Evolutionary conservation across 2,113 vertebrate genomes (phyloP).

Genomic region (Mastomys natalensis): DNA sequence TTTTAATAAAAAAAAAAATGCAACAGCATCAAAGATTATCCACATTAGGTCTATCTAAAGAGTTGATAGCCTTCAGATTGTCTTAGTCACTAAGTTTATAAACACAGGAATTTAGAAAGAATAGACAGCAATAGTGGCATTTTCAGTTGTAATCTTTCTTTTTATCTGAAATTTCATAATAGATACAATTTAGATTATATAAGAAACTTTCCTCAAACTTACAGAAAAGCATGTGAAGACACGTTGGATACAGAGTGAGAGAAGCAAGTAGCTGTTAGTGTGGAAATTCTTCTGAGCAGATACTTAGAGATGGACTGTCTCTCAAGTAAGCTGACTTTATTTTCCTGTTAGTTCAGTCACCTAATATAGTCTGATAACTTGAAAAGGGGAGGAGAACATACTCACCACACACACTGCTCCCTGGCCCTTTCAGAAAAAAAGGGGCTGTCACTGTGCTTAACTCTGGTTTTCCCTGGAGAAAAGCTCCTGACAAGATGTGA

Average conservation of each 20-base stretch:
- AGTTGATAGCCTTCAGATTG: not conserved
- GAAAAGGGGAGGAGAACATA: rapidly evolving
- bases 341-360: not conserved
- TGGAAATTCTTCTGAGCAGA: not conserved
- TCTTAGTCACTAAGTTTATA: not conserved
- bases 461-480: not conserved
- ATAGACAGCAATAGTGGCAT: not conserved
- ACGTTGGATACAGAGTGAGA: not conserved
- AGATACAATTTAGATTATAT: not conserved
- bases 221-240: not conserved
- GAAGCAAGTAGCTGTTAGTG: not conserved
- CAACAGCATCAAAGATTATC: not conserved
- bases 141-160: not conserved
- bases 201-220: slow-evolving; percentile 12
- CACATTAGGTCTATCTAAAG: not conserved
- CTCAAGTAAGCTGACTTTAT: not conserved
- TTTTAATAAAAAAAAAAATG: not conserved
- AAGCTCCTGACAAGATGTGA: not conserved
- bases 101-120: not conserved
- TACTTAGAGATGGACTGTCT: not conserved
- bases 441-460: rapidly evolving
- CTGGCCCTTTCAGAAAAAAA: not conserved
- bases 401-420: rapidly evolving
- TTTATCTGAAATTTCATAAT: not conserved
- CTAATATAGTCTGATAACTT: not conserved